A percentile compares a stretch with the other conserved stretches of the same genome.
phyloP scores from a whole-genome alignment of 2,888 invertebrate species.

The Diploptera punctata region DNA sequence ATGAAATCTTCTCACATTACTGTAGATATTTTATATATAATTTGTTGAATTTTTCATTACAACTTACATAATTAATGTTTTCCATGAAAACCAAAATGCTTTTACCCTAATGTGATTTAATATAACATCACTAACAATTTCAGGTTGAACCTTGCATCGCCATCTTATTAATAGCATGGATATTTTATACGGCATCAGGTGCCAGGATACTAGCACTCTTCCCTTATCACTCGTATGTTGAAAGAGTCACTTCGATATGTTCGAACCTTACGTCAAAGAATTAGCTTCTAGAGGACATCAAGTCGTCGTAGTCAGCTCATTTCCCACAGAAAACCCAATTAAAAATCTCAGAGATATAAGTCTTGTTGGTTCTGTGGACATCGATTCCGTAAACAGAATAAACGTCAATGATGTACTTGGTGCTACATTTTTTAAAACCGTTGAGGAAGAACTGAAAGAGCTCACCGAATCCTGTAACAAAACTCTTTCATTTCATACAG shows the following conservation, averaged over 20 bases:
- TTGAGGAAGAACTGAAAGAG: neutral
- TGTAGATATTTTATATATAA: too few species aligned
- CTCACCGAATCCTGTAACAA: conserved; percentile 31
- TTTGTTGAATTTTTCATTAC: too few species aligned
- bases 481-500: conserved; percentile 29
- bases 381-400: neutral
- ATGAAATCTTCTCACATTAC: too few species aligned
- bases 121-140: too few species aligned
- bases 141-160: too few species aligned
- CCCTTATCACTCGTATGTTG: conserved; percentile 32
- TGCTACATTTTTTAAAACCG: neutral
- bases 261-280: too few species aligned
- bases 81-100: too few species aligned
- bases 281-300: conserved; percentile 32
- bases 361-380: conserved; percentile 1
- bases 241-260: conserved; percentile 35
- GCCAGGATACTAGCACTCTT: conserved; percentile 32
- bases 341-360: conserved; percentile 30
- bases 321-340: conserved; percentile 17
- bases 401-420: neutral
- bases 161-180: too few species aligned
- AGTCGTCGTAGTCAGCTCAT: conserved; percentile 33
- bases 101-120: too few species aligned
- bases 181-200: too few species aligned
- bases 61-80: too few species aligned